Evolutionary conservation across 2,888 invertebrate species (phyloP).

Genomic region (Nomada goodeniana): DNA sequence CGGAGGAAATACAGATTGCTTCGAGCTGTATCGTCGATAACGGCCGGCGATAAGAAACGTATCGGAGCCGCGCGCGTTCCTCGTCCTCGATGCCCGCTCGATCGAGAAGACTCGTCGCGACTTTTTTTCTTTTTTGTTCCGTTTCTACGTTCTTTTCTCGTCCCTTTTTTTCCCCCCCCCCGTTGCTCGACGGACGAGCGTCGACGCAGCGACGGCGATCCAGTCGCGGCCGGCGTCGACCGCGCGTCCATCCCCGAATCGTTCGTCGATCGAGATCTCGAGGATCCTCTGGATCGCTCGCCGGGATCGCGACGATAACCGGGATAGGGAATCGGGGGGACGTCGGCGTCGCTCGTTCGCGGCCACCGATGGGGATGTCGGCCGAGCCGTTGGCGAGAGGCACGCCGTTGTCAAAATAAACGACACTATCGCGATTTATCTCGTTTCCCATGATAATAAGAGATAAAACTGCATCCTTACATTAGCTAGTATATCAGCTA

Average conservation of each 20-base stretch:
- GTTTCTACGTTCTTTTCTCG: background rate
- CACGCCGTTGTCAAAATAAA: conserved; percentile 83
- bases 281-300: background rate
- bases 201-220: too few relatives aligned
- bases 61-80: conserved; percentile 8
- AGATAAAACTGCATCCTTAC: conserved; percentile 85
- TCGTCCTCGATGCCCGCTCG: conserved; percentile 5
- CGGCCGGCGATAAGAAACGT: conserved; percentile 45
- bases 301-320: too few relatives aligned
- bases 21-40: conserved; percentile 47
- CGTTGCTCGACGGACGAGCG: too few relatives aligned
- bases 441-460: conserved; percentile 85
- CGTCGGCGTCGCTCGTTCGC: conserved; percentile 64
- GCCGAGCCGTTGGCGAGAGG: conserved; percentile 58
- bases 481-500: conserved; percentile 85
- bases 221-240: too few relatives aligned
- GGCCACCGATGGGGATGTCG: conserved; percentile 45
- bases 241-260: background rate
- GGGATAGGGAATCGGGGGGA: too few relatives aligned
- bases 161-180: background rate
- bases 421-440: conserved; percentile 85
- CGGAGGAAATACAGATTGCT: conserved; percentile 50
- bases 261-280: background rate
- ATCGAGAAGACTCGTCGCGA: conserved; percentile 8
- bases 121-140: background rate